Base-by-base conservation (phyloP, 2,797 vertebrate species). In the Siniperca obscura region DNA sequence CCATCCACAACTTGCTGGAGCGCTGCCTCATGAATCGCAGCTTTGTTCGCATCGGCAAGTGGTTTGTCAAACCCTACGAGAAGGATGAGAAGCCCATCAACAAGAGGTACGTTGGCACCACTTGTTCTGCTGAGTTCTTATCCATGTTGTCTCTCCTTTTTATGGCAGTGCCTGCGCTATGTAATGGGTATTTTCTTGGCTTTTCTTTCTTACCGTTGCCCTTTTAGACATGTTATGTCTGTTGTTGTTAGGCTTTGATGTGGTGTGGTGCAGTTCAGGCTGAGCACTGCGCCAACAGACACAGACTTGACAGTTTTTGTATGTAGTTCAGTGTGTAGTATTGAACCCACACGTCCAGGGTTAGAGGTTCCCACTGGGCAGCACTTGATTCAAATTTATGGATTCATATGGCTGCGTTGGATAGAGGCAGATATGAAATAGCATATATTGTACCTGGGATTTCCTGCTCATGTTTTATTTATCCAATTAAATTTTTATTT, bases 41-140 rank as follows among this genome's bases (percentile, higher is more conserved):
- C 90, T 98, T 99, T 61, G 97, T 98, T 38, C 97, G 98, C 83
- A 97, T 99, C 76, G 98, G 98, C 55, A 98, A 97, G 81, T 99
- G 98, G 98, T 99, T 99, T 86, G 98, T 99, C 89, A 99, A 98
- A 91, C 98, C 98, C 14, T 99, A 99, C 12, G 98, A 99, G 94
- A 99, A 99, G 85, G 98, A 99, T 85, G 98, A 99, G 93, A 99
- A 99, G 93, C 98, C 97, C 75, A 97, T 98, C 91, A 99, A 98
- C 95, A 99, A 98, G 94, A 99, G 98, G 98, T 99, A 95, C 84
- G 74, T 62, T 56, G 67, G 53, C 65, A 40, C 42, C 6, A 1
- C 57, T 76, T 12, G 36, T 52, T 62, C 56, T 11, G 40, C 72
- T 14, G 9, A 40, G 34, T 62, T 71, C 44, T 57, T 64, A 65